phyloP scores from a whole-genome alignment of 2,797 vertebrate species.

The Crocidura indochinensis region DNA sequence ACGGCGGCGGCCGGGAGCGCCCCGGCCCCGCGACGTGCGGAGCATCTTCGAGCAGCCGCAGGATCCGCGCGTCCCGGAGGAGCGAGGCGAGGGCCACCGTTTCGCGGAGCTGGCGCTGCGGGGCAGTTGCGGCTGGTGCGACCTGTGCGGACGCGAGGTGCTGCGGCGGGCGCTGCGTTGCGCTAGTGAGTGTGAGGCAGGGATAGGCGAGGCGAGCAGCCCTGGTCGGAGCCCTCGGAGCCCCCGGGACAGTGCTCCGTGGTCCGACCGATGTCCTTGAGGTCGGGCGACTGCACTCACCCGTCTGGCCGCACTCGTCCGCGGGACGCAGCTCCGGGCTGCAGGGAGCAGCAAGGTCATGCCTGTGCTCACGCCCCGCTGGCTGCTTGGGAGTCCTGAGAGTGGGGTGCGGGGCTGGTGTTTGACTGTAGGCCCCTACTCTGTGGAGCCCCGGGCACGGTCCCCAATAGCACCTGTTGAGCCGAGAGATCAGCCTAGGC shows the following conservation, averaged over 20 bases:
- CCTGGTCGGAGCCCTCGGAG: neutral
- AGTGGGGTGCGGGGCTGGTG: neutral
- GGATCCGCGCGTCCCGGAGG: conserved; percentile 91
- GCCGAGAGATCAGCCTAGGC: neutral
- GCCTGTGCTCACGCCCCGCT: neutral
- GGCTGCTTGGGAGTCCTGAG: neutral
- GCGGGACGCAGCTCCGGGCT: no score
- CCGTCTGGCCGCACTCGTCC: no score
- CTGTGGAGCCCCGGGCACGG: neutral
- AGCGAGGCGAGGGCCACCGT: conserved; percentile 93
- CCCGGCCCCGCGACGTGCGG: conserved; percentile 94
- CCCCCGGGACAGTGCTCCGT: neutral
- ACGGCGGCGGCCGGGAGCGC: conserved; percentile 90
- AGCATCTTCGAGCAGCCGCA: conserved; percentile 93
- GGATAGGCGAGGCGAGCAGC: neutral
- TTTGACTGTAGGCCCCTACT: neutral
- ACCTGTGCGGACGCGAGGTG: conserved; percentile 93
- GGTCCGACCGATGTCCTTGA: no score
- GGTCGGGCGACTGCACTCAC: no score
- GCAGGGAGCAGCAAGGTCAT: conserved; percentile 53
- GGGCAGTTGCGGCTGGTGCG: conserved; percentile 92
- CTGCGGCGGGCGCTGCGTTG: conserved; percentile 92
- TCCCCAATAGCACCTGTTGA: neutral
- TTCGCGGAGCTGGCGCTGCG: conserved; percentile 89
- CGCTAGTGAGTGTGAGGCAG: conserved; percentile 91